Percentiles rank a stretch among this genome's conserved stretches.
Conservation (phyloP, 2,113 vertebrate genomes). For the Apistogramma diplotaenia region DNA sequence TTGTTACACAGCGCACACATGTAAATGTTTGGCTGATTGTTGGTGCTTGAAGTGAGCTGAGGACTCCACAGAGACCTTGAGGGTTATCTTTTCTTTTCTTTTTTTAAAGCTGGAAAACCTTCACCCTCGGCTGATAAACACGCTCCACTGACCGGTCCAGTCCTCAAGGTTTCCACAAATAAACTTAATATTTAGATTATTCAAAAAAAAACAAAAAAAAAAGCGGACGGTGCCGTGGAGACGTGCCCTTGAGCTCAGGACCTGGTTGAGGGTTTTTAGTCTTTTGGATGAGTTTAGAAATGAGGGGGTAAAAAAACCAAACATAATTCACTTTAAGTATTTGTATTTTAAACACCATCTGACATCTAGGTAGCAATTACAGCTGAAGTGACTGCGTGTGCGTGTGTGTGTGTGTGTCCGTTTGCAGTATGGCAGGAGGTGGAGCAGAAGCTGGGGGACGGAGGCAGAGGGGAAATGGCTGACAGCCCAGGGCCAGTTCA, state of each 20-base stretch:
- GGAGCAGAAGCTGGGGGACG: constrained; percentile 81
- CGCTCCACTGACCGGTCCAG: background rate
- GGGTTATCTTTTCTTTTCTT: background rate
- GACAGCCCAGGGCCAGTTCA: constrained; percentile 78
- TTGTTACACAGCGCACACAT: background rate
- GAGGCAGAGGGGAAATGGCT: constrained; percentile 59
- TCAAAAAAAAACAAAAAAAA: no score
- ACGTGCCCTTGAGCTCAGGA: background rate
- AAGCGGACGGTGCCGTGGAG: background rate
- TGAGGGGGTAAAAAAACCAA: background rate
- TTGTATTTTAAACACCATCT: background rate
- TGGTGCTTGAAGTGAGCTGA: background rate
- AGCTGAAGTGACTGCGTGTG: background rate
- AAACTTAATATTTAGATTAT: background rate
- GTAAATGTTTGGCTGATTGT: background rate
- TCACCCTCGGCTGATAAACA: constrained; percentile 6
- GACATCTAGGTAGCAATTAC: background rate
- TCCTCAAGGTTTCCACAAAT: background rate
- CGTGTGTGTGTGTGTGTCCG: background rate
- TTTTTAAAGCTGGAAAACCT: background rate
- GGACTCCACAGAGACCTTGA: background rate
- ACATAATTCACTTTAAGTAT: background rate
- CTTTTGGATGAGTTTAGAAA: background rate
- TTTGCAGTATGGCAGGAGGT: constrained; percentile 92
- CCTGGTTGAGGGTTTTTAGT: background rate